Evolutionary conservation across 1,140 invertebrate genomes (phyloP).

Genomic region (Mizuhopecten yessoensis): DNA sequence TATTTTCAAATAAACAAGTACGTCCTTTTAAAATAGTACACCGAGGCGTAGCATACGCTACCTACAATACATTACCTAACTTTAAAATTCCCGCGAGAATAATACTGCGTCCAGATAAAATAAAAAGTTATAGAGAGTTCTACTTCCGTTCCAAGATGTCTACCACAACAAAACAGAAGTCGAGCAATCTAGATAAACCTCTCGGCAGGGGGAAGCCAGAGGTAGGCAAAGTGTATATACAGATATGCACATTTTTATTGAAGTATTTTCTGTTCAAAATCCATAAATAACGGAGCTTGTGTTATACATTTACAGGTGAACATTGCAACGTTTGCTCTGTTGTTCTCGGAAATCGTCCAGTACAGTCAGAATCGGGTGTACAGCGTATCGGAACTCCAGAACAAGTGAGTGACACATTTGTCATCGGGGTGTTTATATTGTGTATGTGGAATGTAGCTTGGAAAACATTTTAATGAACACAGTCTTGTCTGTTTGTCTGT

Average conservation of each 20-base stretch:
- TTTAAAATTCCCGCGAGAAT: constrained; percentile 54
- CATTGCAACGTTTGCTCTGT: constrained; percentile 95
- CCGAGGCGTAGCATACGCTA: no score
- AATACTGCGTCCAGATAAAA: constrained; percentile 41
- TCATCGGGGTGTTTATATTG: no score
- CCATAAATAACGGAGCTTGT: not conserved
- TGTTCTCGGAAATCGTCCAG: constrained; percentile 99
- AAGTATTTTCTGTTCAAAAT: not conserved
- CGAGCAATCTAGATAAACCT: constrained; percentile 77
- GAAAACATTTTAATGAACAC: not conserved
- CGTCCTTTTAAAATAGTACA: no score
- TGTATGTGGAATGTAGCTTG: not conserved
- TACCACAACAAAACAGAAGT: constrained; percentile 74
- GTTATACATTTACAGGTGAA: constrained; percentile 85
- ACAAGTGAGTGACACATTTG: constrained; percentile 88
- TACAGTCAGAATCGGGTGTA: constrained; percentile 98
- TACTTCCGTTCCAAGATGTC: constrained; percentile 72
- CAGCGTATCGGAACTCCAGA: constrained; percentile 97
- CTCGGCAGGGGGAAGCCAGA: constrained; percentile 80
- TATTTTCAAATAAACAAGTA: no score
- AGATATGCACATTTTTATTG: not conserved
- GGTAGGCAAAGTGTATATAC: constrained; percentile 57
- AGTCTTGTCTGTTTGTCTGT: not conserved
- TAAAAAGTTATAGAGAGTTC: constrained; percentile 41
- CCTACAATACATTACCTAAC: no score